Percentiles rank a stretch among this genome's conserved stretches.
These are phyloP conservation scores for Astropecten irregularis DNA, from an alignment of 53 echinoderm and acorn worm species.

Conservation along the genomic window DNA sequence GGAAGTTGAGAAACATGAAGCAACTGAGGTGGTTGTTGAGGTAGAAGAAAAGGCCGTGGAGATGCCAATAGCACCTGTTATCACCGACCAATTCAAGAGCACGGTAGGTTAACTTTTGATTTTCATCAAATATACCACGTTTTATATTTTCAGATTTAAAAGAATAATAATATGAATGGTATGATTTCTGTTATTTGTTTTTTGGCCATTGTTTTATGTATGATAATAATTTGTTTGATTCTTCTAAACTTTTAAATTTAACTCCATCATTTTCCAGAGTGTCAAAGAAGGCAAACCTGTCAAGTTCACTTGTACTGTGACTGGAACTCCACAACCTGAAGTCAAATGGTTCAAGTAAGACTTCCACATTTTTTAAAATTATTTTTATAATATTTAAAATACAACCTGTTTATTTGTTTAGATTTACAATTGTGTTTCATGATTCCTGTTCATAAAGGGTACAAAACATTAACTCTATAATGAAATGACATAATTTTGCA, in stretches of 20 bases:
- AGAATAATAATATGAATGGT: too few relatives aligned
- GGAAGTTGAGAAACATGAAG: conserved; percentile 55
- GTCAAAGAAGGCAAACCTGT: conserved; percentile 72
- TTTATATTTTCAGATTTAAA: too few relatives aligned
- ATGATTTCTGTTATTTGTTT: too few relatives aligned
- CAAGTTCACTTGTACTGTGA: conserved; percentile 68
- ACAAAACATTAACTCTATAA: too few relatives aligned
- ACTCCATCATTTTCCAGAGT: conserved; percentile 65
- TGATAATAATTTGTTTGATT: neutral
- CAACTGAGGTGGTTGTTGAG: conserved; percentile 59
- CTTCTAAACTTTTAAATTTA: too few relatives aligned
- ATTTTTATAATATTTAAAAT: too few relatives aligned
- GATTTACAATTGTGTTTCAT: too few relatives aligned
- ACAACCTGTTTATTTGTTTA: too few relatives aligned
- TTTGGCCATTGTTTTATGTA: too few relatives aligned
- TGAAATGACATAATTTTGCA: too few relatives aligned
- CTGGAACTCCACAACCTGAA: conserved; percentile 85
- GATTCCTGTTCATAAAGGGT: too few relatives aligned
- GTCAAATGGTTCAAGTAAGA: conserved; percentile 88
- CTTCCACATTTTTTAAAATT: neutral
- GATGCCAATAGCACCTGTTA: conserved; percentile 67
- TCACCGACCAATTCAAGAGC: conserved; percentile 74
- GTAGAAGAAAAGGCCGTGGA: conserved; percentile 66
- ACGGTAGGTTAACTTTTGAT: conserved; percentile 71
- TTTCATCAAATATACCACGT: too few relatives aligned